Conservation (phyloP, 2,113 vertebrate species). For the Oryzias woworae region DNA sequence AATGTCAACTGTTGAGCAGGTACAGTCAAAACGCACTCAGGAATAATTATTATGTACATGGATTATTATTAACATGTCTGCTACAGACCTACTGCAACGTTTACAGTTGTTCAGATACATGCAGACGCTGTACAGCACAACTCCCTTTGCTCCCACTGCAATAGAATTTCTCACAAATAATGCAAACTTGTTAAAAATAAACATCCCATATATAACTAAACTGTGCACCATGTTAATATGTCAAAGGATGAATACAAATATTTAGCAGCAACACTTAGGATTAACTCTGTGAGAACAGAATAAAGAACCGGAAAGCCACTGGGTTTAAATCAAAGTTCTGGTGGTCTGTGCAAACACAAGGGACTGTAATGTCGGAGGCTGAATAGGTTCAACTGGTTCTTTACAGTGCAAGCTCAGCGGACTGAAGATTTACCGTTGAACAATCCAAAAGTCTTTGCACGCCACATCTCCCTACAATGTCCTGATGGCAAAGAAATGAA, state of each 20-base stretch:
- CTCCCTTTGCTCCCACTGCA: conserved; percentile 56
- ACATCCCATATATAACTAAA: conserved; percentile 22
- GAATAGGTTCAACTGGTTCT: conserved; percentile 45
- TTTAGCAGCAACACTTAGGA: conserved; percentile 80
- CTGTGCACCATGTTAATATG: conserved; percentile 35
- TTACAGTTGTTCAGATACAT: conserved; percentile 73
- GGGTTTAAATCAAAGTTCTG: conserved; percentile 59
- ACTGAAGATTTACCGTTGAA: conserved; percentile 31
- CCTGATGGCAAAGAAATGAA: conserved; percentile 39
- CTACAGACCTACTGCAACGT: conserved; percentile 68
- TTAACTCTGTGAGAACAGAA: conserved; percentile 75
- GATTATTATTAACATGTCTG: conserved; percentile 48
- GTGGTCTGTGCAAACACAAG: conserved; percentile 81
- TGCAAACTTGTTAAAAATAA: conserved; percentile 35
- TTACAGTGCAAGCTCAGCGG: conserved; percentile 41
- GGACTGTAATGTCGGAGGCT: conserved; percentile 51
- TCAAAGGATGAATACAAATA: conserved; percentile 57
- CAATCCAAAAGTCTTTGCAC: conserved; percentile 51
- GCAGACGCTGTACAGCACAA: conserved; percentile 61
- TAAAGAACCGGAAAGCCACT: conserved; percentile 78
- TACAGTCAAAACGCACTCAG: conserved; percentile 49
- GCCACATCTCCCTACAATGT: conserved; percentile 33
- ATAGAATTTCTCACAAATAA: conserved; percentile 36
- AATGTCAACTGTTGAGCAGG: conserved; percentile 36
- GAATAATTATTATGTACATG: conserved; percentile 61